Base-by-base conservation (phyloP, 1,140 invertebrate genomes). In the Himalopsyche phryganea region DNA sequence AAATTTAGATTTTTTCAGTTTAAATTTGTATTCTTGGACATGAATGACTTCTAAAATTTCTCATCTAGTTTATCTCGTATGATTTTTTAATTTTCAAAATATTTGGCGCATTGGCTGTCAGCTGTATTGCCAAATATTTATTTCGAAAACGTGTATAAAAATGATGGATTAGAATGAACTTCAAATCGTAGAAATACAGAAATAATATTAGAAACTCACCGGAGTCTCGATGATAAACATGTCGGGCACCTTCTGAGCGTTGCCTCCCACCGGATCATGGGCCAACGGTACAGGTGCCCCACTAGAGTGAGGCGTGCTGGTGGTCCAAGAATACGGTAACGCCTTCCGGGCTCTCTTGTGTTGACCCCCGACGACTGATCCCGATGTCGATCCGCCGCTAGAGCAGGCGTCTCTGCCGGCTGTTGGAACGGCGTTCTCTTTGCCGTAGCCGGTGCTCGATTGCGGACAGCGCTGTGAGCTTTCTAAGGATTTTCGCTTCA, bases 211-310 rank as follows among this genome's bases (percentile, higher is more conserved):
- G n/a, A 7, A 41, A 82, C 83, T 83, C 78, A 91, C 89, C 63
- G 89, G 89, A 44, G 89, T 90, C 73, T 91, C 89, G 14, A 84
- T 81, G 59, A 86, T 81, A 55, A 83, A 81, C 52, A 85, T 80
- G 60, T 87, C 85, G 0, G 79, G 76, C 53, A 71, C 63, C 41
- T 60, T 64, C 15, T 54, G 58, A 10, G 45, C 52, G 23, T 28
- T 28, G 23, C 23, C 23, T 28, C 4, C 23, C 9, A 9, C 23
- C 9, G 23, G 40, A 11, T 33, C 38, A 4, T 35, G 38, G 36
- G 33, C 40, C 14, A 53, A 45, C 6, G 72, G 69, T 14, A 66
- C 69, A 23, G 67, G 64, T 1, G 70, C 63, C 5, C 66, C 55
- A 51, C 75, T 78, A 23, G 79, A 72, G 35, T 78, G 78, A 13